phyloP scores from a whole-genome alignment of 2,113 vertebrate species.

The Hemiscyllium ocellatum region DNA sequence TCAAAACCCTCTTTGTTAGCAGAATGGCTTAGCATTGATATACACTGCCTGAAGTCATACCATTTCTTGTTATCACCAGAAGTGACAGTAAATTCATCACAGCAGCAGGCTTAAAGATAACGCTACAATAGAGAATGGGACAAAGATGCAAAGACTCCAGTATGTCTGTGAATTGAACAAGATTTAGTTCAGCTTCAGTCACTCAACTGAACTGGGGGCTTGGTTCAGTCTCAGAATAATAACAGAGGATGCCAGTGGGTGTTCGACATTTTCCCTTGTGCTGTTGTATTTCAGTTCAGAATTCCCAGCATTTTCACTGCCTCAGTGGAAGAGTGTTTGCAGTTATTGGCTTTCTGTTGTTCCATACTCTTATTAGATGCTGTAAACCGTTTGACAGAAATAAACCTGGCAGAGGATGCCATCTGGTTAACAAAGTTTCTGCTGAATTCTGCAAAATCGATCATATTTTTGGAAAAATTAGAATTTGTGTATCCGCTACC shows the following conservation, averaged over 20 bases:
- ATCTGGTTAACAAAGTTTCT: conserved; percentile 42
- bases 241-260: neutral
- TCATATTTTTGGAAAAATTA: conserved; percentile 40
- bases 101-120: neutral
- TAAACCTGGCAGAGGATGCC: conserved; percentile 39
- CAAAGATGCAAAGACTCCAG: neutral
- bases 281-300: neutral
- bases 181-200: neutral
- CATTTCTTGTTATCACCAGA: neutral
- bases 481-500: conserved; percentile 39
- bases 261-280: neutral
- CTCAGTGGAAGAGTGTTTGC: conserved; percentile 12
- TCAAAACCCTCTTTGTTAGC: neutral
- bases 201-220: neutral
- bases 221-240: neutral
- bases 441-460: conserved; percentile 38
- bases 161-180: neutral
- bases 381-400: conserved; percentile 40
- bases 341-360: conserved; percentile 34
- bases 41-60: neutral
- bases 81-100: conserved; percentile 3
- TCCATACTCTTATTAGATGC: conserved; percentile 40
- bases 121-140: neutral
- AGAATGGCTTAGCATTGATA: neutral
- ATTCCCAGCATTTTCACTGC: conserved; percentile 18